Conservation (phyloP, 2,797 vertebrate genomes). For the Cynodonichthys magdalenae region DNA sequence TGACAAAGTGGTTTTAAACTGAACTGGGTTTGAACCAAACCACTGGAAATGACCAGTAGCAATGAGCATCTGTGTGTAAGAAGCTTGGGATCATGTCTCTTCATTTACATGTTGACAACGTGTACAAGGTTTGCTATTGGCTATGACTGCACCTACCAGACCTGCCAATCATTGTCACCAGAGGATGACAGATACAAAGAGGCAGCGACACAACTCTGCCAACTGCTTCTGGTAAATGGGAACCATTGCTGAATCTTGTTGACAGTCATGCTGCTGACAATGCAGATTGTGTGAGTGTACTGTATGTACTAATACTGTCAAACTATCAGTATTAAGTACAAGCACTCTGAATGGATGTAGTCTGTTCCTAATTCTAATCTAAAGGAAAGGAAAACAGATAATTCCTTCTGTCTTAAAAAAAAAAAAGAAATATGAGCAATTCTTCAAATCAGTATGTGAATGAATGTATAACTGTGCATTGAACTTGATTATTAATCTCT, state of each 20-base stretch:
- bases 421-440: neutral
- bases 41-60: conserved; percentile 14
- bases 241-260: neutral
- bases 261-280: conserved; percentile 24
- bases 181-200: conserved; percentile 8
- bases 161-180: conserved; percentile 45
- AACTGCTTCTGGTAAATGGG: conserved; percentile 9
- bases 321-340: neutral
- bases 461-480: too few species aligned
- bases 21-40: conserved; percentile 22
- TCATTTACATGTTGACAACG: conserved; percentile 17
- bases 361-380: neutral
- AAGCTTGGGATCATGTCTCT: neutral
- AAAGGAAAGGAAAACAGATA: neutral
- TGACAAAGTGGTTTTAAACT: conserved; percentile 1
- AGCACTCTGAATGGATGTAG: neutral
- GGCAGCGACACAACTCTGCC: neutral
- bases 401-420: neutral
- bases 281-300: neutral
- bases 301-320: conserved; percentile 1
- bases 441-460: neutral
- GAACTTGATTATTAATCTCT: conserved; percentile 15
- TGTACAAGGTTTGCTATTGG: conserved; percentile 16
- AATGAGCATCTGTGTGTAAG: conserved; percentile 1
- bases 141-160: conserved; percentile 5